phyloP scores from a whole-genome alignment of 2,888 invertebrate species.

The Dioctria rufipes region DNA sequence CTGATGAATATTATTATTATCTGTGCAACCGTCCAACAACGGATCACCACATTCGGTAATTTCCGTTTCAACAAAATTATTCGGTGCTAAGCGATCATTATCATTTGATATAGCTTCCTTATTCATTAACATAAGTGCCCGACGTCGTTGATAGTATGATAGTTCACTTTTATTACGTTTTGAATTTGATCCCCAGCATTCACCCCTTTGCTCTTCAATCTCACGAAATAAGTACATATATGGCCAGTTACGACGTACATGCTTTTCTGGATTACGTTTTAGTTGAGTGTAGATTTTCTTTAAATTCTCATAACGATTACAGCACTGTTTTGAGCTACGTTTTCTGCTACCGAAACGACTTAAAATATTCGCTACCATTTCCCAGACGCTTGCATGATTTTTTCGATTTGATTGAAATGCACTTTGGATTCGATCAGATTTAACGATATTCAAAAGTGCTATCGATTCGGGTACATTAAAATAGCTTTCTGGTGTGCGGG shows the following conservation, averaged over 20 bases:
- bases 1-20: slow-evolving; percentile 44
- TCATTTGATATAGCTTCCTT: slow-evolving; percentile 54
- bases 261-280: slow-evolving; percentile 70
- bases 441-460: slow-evolving; percentile 69
- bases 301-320: slow-evolving; percentile 70
- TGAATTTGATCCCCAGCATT: slow-evolving; percentile 67
- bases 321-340: slow-evolving; percentile 69
- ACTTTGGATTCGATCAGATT: slow-evolving; percentile 70
- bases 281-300: slow-evolving; percentile 71
- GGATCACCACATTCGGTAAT: slow-evolving; percentile 63
- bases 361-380: slow-evolving; percentile 70
- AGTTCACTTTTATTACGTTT: slow-evolving; percentile 68
- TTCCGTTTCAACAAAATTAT: slow-evolving; percentile 70
- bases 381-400: slow-evolving; percentile 71
- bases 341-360: slow-evolving; percentile 69
- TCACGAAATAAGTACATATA: slow-evolving; percentile 63
- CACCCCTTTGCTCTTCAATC: slow-evolving; percentile 70
- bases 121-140: slow-evolving; percentile 66
- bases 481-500: slow-evolving; percentile 70
- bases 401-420: slow-evolving; percentile 71
- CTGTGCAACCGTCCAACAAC: slow-evolving; percentile 42
- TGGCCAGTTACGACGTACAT: slow-evolving; percentile 69
- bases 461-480: slow-evolving; percentile 71
- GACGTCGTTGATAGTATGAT: slow-evolving; percentile 69
- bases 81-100: slow-evolving; percentile 63